A percentile compares a stretch with the other conserved stretches of the same genome.
phyloP scores from a whole-genome alignment of 2,888 invertebrate species.

The Plebejus argus region DNA sequence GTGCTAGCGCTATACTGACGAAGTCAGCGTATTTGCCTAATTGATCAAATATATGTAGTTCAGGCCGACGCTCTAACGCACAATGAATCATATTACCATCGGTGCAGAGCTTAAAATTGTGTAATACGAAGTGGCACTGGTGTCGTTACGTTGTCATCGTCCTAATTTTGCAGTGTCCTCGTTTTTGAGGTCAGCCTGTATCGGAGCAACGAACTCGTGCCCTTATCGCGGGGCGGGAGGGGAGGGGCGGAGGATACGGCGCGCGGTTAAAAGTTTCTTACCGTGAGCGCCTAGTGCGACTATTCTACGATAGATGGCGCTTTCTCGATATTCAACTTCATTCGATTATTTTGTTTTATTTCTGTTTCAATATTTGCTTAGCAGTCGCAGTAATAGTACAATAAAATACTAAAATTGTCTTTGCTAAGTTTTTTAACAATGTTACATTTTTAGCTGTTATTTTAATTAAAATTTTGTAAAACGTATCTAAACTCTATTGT shows the following conservation, averaged over 20 bases:
- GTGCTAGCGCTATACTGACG: constrained; percentile 66
- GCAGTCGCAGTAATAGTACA: neutral
- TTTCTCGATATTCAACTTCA: constrained; percentile 43
- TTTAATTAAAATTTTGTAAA: too few species aligned
- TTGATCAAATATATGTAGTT: constrained; percentile 80
- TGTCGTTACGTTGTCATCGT: constrained; percentile 79
- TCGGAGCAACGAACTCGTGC: constrained; percentile 81
- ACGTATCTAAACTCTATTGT: too few species aligned
- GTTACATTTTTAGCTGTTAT: too few species aligned
- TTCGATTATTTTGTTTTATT: constrained; percentile 30
- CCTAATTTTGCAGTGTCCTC: constrained; percentile 85
- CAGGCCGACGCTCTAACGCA: constrained; percentile 48
- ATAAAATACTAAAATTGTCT: neutral
- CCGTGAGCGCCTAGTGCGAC: constrained; percentile 47
- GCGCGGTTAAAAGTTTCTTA: constrained; percentile 51
- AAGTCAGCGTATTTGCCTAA: constrained; percentile 80
- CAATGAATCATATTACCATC: constrained; percentile 49
- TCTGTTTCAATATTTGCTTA: neutral
- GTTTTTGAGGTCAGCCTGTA: constrained; percentile 86
- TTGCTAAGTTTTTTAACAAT: too few species aligned
- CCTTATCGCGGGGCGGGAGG: constrained; percentile 74
- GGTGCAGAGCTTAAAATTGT: constrained; percentile 58
- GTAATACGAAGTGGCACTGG: constrained; percentile 59
- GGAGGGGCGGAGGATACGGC: constrained; percentile 58
- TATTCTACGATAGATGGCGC: constrained; percentile 71